A percentile compares a stretch with the other conserved stretches of the same genome.
Evolutionary conservation across 2,888 invertebrate species (phyloP).

Genomic region (Caenorhabditis panamensis): DNA sequence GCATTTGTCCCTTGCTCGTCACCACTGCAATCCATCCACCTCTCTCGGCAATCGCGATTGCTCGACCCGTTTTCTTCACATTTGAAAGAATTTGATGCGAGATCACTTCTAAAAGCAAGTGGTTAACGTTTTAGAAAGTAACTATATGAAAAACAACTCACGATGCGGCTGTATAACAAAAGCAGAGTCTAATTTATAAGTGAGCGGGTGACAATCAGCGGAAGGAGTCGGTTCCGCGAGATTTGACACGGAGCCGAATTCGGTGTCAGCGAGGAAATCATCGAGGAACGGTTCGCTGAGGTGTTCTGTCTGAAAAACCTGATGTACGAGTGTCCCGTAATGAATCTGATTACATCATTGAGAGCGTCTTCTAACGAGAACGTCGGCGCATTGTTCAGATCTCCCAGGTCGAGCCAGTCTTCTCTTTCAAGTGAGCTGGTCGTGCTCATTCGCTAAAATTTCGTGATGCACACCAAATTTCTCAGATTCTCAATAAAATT

Average conservation of each 20-base stretch:
- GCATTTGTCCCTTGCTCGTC: slow-evolving; percentile 71
- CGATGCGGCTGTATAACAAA: slow-evolving; percentile 63
- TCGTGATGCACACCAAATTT: too few species aligned
- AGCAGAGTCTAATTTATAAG: slow-evolving; percentile 66
- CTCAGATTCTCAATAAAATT: too few species aligned
- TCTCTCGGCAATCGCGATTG: slow-evolving; percentile 67
- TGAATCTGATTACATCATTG: slow-evolving; percentile 46
- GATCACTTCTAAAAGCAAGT: slow-evolving; percentile 69
- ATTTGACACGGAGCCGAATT: slow-evolving; percentile 43
- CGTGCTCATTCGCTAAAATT: slow-evolving; percentile 51
- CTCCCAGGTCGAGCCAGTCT: slow-evolving; percentile 73
- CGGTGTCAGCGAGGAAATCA: slow-evolving; percentile 37
- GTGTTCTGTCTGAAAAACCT: slow-evolving; percentile 51
- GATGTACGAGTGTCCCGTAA: background rate
- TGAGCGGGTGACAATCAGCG: slow-evolving; percentile 31
- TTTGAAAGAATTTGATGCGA: slow-evolving; percentile 71
- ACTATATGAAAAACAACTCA: slow-evolving; percentile 5
- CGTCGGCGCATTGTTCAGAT: slow-evolving; percentile 65
- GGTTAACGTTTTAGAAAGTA: background rate
- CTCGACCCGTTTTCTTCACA: slow-evolving; percentile 61
- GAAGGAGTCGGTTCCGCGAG: slow-evolving; percentile 31
- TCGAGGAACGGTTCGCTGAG: slow-evolving; percentile 64
- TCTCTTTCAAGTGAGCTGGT: slow-evolving; percentile 62
- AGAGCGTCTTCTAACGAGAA: slow-evolving; percentile 77
- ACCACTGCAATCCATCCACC: slow-evolving; percentile 72